Conservation (phyloP, 2,888 invertebrate genomes). For the Pecten maximus region DNA sequence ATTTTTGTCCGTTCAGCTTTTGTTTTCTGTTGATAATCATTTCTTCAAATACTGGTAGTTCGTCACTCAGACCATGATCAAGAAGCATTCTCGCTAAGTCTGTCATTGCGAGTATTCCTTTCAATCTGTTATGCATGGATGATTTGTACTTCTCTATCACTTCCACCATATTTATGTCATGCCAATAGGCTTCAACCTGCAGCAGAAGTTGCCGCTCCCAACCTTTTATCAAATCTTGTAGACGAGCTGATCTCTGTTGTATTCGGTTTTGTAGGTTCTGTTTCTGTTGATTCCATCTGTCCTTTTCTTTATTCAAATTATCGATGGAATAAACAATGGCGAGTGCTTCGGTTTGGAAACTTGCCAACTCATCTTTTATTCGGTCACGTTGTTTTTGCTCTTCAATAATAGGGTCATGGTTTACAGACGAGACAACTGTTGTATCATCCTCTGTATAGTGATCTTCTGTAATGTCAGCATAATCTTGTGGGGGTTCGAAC, state of each 20-base stretch:
- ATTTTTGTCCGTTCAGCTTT: conserved; percentile 33
- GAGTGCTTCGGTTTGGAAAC: conserved; percentile 60
- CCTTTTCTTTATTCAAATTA: conserved; percentile 53
- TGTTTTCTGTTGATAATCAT: conserved; percentile 44
- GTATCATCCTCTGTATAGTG: background rate
- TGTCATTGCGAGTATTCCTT: conserved; percentile 55
- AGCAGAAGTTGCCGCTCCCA: conserved; percentile 68
- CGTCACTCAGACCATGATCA: conserved; percentile 56
- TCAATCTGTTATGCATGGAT: conserved; percentile 57
- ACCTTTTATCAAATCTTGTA: conserved; percentile 65
- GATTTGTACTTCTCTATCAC: conserved; percentile 55
- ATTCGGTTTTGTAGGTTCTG: conserved; percentile 56
- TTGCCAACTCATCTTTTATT: conserved; percentile 40
- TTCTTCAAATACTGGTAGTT: conserved; percentile 51
- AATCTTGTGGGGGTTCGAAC: background rate
- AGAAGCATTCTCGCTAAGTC: conserved; percentile 61
- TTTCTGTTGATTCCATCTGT: conserved; percentile 54
- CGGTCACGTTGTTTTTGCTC: conserved; percentile 35
- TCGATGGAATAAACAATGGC: conserved; percentile 61
- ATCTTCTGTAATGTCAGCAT: background rate
- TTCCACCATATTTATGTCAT: conserved; percentile 50
- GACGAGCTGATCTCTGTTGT: conserved; percentile 64
- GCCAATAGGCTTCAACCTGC: conserved; percentile 61
- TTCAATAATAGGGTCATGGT: background rate
- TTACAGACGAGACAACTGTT: background rate